Conservation (phyloP, 2,888 invertebrate species). For the Oscheius sp. region DNA sequence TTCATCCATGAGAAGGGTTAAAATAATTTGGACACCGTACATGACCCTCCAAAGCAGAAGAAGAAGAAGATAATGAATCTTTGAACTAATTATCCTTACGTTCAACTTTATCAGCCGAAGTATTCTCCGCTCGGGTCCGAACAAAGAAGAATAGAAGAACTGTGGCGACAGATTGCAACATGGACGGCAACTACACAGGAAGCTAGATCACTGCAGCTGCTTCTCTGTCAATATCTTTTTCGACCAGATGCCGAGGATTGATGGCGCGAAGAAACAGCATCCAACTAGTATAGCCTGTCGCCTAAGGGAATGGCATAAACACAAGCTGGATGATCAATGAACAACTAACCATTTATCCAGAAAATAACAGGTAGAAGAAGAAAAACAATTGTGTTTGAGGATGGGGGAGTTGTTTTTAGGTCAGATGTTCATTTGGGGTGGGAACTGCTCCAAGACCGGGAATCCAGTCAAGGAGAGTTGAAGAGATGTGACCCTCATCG, state of each 20-base stretch:
- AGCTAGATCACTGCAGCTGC: no score
- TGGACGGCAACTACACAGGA: no score
- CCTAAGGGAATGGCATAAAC: constrained; percentile 16
- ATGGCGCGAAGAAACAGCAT: background rate
- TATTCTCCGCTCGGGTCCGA: no score
- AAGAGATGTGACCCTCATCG: constrained; percentile 6
- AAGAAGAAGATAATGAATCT: no score
- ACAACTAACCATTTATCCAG: constrained; percentile 37
- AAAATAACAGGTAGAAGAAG: constrained; percentile 11
- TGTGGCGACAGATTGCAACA: no score
- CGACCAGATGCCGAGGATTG: constrained; percentile 1
- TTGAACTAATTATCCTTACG: no score
- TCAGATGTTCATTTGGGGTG: constrained; percentile 25
- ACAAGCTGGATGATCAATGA: background rate
- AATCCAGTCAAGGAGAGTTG: background rate
- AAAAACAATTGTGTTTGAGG: background rate
- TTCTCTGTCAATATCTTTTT: no score
- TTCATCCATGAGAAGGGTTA: no score
- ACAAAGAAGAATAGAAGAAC: no score
- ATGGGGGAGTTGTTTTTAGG: background rate
- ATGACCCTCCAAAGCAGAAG: no score
- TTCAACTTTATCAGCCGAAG: no score
- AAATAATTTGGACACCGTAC: no score
- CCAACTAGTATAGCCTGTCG: constrained; percentile 16
- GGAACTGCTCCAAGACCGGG: background rate